Percentiles rank a stretch among this genome's conserved stretches.
These are phyloP conservation scores for Falcunculus frontatus DNA, from an alignment of 2,113 vertebrate species.

Conservation along the genomic window DNA sequence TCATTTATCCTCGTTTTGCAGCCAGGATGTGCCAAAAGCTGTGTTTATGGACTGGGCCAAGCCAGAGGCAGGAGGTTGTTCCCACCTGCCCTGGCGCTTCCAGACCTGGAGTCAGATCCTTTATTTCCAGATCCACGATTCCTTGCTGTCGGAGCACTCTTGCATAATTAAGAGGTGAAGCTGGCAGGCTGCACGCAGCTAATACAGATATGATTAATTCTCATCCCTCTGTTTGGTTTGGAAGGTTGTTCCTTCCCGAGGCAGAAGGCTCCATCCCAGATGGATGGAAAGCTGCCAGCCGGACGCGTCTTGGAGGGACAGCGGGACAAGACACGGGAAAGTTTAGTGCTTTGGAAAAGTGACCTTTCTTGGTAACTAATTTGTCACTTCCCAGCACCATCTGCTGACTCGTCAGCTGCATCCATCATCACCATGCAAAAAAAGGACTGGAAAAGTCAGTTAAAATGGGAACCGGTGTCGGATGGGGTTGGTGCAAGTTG, in stretches of 20 bases:
- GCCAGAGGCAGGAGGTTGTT: not conserved
- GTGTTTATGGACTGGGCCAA: not conserved
- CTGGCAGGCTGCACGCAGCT: constrained; percentile 4
- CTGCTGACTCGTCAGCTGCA: constrained; percentile 55
- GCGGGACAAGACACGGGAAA: not conserved
- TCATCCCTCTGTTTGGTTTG: constrained; percentile 5
- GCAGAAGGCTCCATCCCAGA: not conserved
- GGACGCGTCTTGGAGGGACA: constrained; percentile 4
- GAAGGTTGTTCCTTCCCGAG: constrained; percentile 17
- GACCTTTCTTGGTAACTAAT: constrained; percentile 63
- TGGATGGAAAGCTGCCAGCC: constrained; percentile 22
- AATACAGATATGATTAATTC: constrained; percentile 43
- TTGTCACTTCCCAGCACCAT: constrained; percentile 57
- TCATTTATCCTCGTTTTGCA: not conserved
- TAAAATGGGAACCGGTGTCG: not conserved
- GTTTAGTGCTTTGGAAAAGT: constrained; percentile 50
- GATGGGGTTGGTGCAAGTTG: not conserved
- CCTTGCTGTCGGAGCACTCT: not conserved
- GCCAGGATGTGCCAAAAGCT: not conserved
- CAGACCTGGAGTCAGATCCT: not conserved
- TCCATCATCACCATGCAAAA: not conserved
- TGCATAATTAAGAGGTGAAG: constrained; percentile 5
- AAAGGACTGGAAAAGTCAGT: constrained; percentile 29
- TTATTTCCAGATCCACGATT: not conserved
- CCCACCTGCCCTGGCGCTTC: not conserved